Conservation (phyloP, 2,888 invertebrate species). For the Vanessa cardui region DNA sequence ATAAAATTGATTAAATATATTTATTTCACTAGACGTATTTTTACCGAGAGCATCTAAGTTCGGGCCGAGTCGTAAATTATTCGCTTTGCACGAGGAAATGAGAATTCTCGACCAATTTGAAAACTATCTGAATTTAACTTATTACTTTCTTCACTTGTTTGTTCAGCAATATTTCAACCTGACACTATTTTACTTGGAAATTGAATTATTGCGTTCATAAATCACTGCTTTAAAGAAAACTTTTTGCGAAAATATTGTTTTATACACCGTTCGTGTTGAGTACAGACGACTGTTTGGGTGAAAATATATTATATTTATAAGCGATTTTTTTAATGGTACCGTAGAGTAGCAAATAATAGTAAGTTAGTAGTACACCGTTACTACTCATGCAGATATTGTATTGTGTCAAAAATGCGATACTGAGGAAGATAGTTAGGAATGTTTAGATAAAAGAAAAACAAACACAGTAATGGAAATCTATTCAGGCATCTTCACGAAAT, state of each 20-base stretch:
- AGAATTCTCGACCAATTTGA: not conserved
- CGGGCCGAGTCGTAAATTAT: not conserved
- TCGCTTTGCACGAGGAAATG: not conserved
- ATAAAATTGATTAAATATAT: too few relatives aligned
- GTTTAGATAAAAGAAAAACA: too few relatives aligned
- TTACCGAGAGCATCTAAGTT: not conserved
- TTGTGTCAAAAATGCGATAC: too few relatives aligned
- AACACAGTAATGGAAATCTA: too few relatives aligned
- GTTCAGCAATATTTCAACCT: conserved; percentile 11
- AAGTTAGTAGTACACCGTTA: too few relatives aligned
- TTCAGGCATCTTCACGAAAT: too few relatives aligned
- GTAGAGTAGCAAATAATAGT: too few relatives aligned
- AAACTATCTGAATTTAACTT: conserved; percentile 4
- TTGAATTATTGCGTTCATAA: conserved; percentile 10
- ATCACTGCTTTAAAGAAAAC: conserved; percentile 10
- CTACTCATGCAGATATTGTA: too few relatives aligned
- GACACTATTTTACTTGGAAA: conserved; percentile 9
- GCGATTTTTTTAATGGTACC: too few relatives aligned
- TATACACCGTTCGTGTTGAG: not conserved
- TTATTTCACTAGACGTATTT: not conserved
- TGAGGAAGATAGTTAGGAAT: too few relatives aligned
- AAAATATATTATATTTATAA: too few relatives aligned
- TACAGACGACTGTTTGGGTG: not conserved
- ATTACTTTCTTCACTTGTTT: conserved; percentile 9
- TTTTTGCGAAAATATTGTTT: not conserved